Evolutionary conservation across 2,888 invertebrate genomes (phyloP), one percentile per base, ranked within the genome.

Genomic region (Diarsia mendica): DNA sequence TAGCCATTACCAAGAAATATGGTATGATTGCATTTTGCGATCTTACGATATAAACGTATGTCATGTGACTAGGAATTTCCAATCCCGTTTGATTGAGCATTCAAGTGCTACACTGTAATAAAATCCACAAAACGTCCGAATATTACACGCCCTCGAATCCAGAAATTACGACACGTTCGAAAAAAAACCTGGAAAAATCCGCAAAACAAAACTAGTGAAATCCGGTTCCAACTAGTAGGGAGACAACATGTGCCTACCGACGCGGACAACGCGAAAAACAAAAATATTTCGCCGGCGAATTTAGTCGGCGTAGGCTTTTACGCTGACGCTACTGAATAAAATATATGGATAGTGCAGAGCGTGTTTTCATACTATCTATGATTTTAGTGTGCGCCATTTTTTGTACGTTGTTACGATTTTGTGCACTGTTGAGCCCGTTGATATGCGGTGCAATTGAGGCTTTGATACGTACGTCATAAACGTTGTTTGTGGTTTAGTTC

Each of bases 311-410:
- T 85, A 82, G 83, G 89, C 89, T 91, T 91, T 90, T 89, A 88
- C 88, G 85, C 87, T 85, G 86, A 78, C 83, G 80, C 78, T 80
- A 83, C 85, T 92, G 91, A 92, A 93, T 93, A 92, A 93, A 88
- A 91, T 89, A 93, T 90, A 84, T 82, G 87, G 88, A 85, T 88
- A 89, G 90, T 88, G 89, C 86, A 80, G 77, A 75, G 82, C 80
- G 75, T 86, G 82, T 84, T 84, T 83, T 79, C 82, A 79, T 84
- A 79, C 85, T 87, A 87, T 86, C 88, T 89, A 87, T 89, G 90
- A 87, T 87, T 87, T 88, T 84, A 87, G 85, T 79, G 75, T 64
- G 23, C 48, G 67, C 65, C 69, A 70, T 79, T 83, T 87, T 88
- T 85, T 77, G 73, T 77, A 70, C 49, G 70, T 85, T 79, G 85